Conservation (phyloP, 2,888 invertebrate genomes). For the Rhagonycha fulva region DNA sequence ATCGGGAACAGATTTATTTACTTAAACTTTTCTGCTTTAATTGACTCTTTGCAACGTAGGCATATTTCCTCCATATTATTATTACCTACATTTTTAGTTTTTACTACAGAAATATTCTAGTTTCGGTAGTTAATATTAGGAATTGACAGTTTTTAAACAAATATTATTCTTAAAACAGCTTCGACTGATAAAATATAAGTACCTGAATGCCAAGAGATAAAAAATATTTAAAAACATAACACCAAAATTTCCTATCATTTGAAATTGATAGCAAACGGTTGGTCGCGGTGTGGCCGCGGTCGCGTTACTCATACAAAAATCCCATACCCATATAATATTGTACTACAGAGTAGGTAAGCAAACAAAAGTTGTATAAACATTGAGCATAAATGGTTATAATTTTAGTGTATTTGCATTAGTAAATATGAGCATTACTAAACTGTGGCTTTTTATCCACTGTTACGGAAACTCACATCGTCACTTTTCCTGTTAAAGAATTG, state of each 20-base stretch:
- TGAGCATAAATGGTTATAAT: no score
- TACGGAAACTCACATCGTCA: constrained; percentile 13
- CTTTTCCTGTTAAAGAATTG: constrained; percentile 9
- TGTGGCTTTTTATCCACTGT: constrained; percentile 5
- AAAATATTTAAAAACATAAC: neutral
- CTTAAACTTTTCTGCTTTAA: no score
- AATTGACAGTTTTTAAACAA: neutral
- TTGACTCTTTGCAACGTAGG: no score
- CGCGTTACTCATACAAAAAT: neutral
- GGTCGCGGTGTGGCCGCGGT: neutral
- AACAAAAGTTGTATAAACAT: neutral
- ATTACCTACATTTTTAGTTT: no score
- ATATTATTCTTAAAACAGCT: no score
- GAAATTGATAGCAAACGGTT: neutral
- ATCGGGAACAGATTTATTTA: no score
- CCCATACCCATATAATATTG: no score
- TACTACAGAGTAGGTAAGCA: neutral
- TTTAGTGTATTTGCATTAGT: neutral
- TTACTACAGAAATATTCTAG: no score
- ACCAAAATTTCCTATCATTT: neutral
- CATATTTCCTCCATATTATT: no score
- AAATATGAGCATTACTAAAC: neutral
- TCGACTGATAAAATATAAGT: neutral
- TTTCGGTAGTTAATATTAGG: no score
- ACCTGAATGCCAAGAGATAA: neutral